Evolutionary conservation across 2,797 vertebrate species (phyloP).

Genomic region (Malacoraja senta): DNA sequence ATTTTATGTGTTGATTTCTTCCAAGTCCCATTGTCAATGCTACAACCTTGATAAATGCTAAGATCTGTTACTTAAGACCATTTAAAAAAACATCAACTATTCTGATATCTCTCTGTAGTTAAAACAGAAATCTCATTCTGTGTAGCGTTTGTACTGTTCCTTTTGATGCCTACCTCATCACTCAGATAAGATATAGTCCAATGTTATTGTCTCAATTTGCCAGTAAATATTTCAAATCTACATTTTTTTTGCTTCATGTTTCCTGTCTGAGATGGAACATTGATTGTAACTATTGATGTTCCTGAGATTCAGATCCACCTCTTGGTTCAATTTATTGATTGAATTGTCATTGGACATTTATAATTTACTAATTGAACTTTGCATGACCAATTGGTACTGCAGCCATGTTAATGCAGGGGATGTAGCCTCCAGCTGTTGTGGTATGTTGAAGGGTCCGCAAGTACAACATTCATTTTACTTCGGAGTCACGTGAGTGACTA

Average conservation of each 20-base stretch:
- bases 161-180: neutral
- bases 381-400: neutral
- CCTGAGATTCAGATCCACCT: neutral
- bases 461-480: too few relatives aligned
- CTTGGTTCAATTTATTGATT: neutral
- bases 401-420: neutral
- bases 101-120: neutral
- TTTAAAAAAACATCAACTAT: neutral
- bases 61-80: neutral
- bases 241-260: neutral
- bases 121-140: neutral
- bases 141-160: neutral
- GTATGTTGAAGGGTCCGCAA: neutral
- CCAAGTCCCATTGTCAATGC: neutral
- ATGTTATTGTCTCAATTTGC: neutral
- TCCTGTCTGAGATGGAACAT: neutral
- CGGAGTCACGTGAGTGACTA: too few relatives aligned
- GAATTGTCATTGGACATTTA: neutral
- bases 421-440: neutral
- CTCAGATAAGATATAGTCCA: neutral
- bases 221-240: neutral
- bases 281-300: neutral
- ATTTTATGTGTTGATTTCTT: neutral
- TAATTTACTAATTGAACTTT: constrained; percentile 2
- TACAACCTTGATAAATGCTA: neutral